Evolutionary conservation across 2,888 invertebrate genomes (phyloP), one percentile per base, ranked within the genome.

Genomic region (Sarcophaga rosellei): DNA sequence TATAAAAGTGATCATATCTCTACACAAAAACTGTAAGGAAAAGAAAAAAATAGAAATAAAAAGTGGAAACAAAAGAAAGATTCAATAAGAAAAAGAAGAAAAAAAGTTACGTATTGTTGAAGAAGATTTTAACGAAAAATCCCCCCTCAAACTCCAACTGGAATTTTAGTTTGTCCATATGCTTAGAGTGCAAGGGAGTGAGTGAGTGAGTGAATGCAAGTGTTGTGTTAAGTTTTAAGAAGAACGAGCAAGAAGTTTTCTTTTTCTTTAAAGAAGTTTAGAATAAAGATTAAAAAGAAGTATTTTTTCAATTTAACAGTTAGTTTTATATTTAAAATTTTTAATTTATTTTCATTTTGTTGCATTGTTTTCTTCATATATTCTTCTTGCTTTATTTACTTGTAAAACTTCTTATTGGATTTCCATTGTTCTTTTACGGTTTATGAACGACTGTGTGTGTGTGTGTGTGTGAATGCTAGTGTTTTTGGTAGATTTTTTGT

Each of bases 1-100:
- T 44, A 59, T 15, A 72, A 47, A 73, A 83, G 84, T 86, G 84
- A 86, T 86, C 84, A 78, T 84, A 81, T 86, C 77, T 81, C 73
- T 83, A 68, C 72, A 85, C 44, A 73, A 44, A 59, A 25, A 77
- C 17, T 35, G 8, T 35, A 35, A 35, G 35, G 35, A 35, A 35
- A 35, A 35, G 35, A 35, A 35, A 35, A 35, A 35, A 35, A 35
- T 2, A 35, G 35, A 35, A 35, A 10, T 35, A 35, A 35, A 35
- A 35, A 35, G 35, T 35, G 35, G 35, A 35, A 35, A 35, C 35
- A 35, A 35, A 35, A 35, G 35, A 35, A 35, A 35, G 35, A 35
- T 35, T 35, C 35, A 35, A 61, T 57, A 53, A 74, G 57, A 59
- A 53, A 4, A 47, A 47, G 3, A 15, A 47, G 12, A 53, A 53